phyloP scores from a whole-genome alignment of 2,113 vertebrate species.

The Nyctereutes procyonoides region DNA sequence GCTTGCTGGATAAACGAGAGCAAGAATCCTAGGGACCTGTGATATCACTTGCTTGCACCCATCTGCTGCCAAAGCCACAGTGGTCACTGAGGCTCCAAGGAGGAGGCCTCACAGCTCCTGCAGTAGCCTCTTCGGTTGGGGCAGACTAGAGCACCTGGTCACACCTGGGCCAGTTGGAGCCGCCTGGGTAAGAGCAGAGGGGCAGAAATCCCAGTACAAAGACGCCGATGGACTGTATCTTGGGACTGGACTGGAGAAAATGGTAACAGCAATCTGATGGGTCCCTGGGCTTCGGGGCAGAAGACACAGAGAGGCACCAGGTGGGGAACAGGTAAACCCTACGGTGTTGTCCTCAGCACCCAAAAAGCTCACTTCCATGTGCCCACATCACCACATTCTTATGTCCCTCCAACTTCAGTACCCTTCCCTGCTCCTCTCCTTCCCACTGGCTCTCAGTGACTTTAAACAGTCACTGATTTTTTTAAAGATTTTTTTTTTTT shows the following conservation, averaged over 20 bases:
- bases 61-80: neutral
- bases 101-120: neutral
- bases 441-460: neutral
- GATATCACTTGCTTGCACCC: accelerated
- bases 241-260: neutral
- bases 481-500: too few relatives aligned
- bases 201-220: neutral
- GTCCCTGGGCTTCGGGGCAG: neutral
- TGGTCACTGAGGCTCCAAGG: neutral
- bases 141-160: neutral
- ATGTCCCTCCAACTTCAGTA: neutral
- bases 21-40: neutral
- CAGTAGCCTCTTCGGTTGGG: neutral
- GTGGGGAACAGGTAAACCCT: neutral
- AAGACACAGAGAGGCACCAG: neutral
- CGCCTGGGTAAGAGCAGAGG: neutral
- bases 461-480: neutral
- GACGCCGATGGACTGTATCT: neutral
- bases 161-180: neutral
- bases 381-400: neutral
- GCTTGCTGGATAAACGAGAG: neutral
- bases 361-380: neutral
- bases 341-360: accelerated
- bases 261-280: neutral
- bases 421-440: neutral